phyloP scores from a whole-genome alignment of 1,140 invertebrate species.

The Ostrea edulis region DNA sequence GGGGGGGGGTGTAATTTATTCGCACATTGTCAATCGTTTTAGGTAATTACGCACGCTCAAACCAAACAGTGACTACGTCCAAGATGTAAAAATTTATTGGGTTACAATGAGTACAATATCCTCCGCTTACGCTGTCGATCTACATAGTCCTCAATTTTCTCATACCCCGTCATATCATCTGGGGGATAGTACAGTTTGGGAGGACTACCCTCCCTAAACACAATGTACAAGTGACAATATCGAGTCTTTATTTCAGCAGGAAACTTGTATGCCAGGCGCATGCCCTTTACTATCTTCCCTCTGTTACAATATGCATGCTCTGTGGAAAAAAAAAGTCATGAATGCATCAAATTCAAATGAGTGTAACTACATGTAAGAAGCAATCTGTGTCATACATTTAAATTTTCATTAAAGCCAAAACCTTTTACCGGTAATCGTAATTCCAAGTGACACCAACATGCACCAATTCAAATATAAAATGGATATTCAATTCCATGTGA shows the following conservation, averaged over 20 bases:
- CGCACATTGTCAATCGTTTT: no score
- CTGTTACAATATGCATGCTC: constrained; percentile 40
- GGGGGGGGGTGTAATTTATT: no score
- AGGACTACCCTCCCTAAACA: constrained; percentile 94
- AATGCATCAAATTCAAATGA: not conserved
- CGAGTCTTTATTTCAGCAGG: constrained; percentile 82
- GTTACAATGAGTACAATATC: constrained; percentile 61
- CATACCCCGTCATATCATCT: constrained; percentile 80
- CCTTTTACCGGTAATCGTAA: no score
- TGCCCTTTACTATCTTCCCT: constrained; percentile 15
- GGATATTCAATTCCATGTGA: no score
- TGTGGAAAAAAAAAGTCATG: not conserved
- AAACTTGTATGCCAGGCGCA: not conserved
- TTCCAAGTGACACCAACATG: no score
- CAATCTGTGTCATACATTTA: no score
- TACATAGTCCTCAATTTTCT: constrained; percentile 72
- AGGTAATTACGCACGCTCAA: not conserved
- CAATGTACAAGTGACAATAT: constrained; percentile 93
- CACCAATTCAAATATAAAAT: no score
- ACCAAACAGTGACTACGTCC: no score
- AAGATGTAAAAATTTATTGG: not conserved
- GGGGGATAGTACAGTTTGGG: constrained; percentile 89
- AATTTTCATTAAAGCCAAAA: no score
- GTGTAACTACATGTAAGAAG: no score
- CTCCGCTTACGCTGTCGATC: constrained; percentile 61